Percentiles rank a stretch among this genome's conserved stretches.
Conservation (phyloP, 2,797 vertebrate species). For the Eospalax fontanierii region DNA sequence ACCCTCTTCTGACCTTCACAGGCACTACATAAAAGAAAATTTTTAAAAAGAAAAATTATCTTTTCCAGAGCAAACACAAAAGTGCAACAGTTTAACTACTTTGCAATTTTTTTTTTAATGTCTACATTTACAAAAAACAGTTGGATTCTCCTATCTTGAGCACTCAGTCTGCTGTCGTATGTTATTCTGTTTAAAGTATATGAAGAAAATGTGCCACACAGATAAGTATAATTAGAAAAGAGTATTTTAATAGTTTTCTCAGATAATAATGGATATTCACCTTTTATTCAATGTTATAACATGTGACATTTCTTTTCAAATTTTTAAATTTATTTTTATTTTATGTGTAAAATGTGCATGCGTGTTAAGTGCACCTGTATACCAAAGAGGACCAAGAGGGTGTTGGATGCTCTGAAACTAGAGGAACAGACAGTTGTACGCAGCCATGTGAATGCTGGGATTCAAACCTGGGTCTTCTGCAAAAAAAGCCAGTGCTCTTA, state of each 20-base stretch:
- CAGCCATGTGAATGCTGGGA: too few species aligned
- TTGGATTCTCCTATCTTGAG: constrained; percentile 26
- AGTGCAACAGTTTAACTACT: constrained; percentile 29
- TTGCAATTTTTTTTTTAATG: constrained; percentile 63
- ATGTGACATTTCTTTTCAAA: not conserved
- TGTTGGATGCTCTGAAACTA: too few species aligned
- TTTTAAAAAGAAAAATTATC: constrained; percentile 20
- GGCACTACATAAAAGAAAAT: too few species aligned
- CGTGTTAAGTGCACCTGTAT: too few species aligned
- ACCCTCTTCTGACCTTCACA: too few species aligned
- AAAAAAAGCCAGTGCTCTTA: too few species aligned
- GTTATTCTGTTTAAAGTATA: constrained; percentile 27
- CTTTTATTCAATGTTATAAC: constrained; percentile 66
- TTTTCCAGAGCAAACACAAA: constrained; percentile 66
- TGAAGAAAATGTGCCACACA: constrained; percentile 48
- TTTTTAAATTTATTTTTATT: too few species aligned
- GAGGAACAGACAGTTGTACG: too few species aligned
- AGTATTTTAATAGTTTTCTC: constrained; percentile 58
- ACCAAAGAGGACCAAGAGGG: too few species aligned
- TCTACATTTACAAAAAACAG: constrained; percentile 17
- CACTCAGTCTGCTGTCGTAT: constrained; percentile 13
- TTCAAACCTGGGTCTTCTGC: too few species aligned
- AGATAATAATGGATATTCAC: constrained; percentile 50
- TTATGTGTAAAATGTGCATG: too few species aligned
- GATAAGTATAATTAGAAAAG: constrained; percentile 42